phyloP scores from a whole-genome alignment of 2,888 invertebrate species.

The Cheilosia pagana region DNA sequence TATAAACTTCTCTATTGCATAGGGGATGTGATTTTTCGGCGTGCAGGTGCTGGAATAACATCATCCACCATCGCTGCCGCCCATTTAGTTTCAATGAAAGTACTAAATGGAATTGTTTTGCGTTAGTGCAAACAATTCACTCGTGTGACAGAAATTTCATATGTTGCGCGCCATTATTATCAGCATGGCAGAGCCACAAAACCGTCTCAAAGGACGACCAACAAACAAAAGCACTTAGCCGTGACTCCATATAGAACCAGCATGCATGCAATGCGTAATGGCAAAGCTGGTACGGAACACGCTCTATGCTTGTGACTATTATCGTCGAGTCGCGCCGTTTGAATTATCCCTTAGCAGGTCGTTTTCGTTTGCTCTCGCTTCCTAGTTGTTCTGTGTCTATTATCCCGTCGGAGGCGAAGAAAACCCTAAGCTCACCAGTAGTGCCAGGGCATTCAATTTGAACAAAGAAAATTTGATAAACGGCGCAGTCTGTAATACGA shows the following conservation, averaged over 20 bases:
- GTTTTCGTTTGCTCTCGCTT: constrained; percentile 30
- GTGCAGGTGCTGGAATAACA: constrained; percentile 21
- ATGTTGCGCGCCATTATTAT: constrained; percentile 57
- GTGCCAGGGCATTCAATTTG: constrained; percentile 50
- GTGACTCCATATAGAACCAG: neutral
- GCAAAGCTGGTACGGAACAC: neutral
- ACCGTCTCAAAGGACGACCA: constrained; percentile 5
- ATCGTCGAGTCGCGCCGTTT: constrained; percentile 23
- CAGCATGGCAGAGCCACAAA: constrained; percentile 19
- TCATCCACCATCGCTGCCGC: neutral
- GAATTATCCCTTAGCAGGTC: constrained; percentile 47
- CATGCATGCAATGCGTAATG: constrained; percentile 36
- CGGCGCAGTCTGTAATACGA: constrained; percentile 45
- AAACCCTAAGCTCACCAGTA: neutral
- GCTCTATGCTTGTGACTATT: constrained; percentile 28
- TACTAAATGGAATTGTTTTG: constrained; percentile 10
- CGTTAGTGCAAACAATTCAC: constrained; percentile 52
- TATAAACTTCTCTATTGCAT: neutral
- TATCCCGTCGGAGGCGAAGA: neutral
- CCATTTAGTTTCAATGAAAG: constrained; percentile 9
- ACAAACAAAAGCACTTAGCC: constrained; percentile 54
- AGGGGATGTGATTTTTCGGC: constrained; percentile 40
- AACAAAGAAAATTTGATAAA: constrained; percentile 62
- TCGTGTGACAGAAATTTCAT: constrained; percentile 53
- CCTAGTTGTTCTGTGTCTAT: constrained; percentile 4